These are phyloP conservation scores for Hippocampus abdominalis DNA, from an alignment of 2,113 vertebrate genomes.

Conservation along the genomic window DNA sequence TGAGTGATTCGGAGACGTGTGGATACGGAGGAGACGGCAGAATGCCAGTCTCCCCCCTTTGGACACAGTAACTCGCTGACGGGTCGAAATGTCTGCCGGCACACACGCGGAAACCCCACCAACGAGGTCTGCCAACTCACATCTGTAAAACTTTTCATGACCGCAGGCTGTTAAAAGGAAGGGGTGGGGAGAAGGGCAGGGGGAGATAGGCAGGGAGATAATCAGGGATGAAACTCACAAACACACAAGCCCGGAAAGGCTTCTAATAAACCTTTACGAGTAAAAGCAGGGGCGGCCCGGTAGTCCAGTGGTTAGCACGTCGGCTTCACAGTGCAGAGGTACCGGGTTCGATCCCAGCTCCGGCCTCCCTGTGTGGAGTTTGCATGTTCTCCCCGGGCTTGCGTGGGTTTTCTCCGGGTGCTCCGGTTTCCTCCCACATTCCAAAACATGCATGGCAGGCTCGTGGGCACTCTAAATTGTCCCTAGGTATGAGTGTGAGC, in stretches of 20 bases:
- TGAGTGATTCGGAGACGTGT: not conserved
- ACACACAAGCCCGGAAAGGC: constrained; percentile 16
- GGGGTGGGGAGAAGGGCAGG: not conserved
- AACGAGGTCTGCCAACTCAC: constrained; percentile 65
- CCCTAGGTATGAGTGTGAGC: no score
- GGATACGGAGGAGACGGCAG: constrained; percentile 25
- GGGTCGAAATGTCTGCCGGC: constrained; percentile 70
- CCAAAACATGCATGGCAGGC: no score
- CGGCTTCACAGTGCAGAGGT: no score
- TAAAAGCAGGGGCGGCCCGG: no score
- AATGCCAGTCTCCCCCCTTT: constrained; percentile 60
- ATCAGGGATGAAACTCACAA: constrained; percentile 48
- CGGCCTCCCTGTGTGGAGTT: no score
- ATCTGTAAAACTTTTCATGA: constrained; percentile 71
- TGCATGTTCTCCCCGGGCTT: no score
- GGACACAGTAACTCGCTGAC: constrained; percentile 66
- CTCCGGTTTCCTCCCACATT: no score
- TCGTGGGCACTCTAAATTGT: no score
- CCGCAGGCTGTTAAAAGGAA: constrained; percentile 58
- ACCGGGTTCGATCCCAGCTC: no score
- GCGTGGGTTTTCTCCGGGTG: no score
- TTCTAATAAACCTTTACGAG: constrained; percentile 59
- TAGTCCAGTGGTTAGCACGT: no score
- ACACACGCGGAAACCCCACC: constrained; percentile 12
- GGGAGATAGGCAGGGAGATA: constrained; percentile 17